phyloP scores from a whole-genome alignment of 1,140 invertebrate species.

The Daktulosphaira vitifoliae region DNA sequence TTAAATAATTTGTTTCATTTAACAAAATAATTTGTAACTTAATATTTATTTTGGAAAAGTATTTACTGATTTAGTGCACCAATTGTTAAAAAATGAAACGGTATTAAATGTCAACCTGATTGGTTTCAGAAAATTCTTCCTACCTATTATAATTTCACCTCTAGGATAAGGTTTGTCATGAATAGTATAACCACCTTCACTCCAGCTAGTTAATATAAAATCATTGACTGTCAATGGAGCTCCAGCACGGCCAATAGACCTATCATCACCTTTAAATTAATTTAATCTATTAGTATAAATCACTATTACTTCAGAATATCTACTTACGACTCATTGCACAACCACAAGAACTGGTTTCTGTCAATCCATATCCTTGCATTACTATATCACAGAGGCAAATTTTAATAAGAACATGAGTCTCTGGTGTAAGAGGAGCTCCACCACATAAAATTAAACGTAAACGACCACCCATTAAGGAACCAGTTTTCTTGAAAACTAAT shows the following conservation, averaged over 20 bases:
- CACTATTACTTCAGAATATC: neutral
- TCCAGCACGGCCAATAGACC: constrained; percentile 75
- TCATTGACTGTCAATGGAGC: constrained; percentile 78
- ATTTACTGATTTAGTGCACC: too few species aligned
- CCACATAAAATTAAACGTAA: constrained; percentile 81
- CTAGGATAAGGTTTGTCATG: constrained; percentile 83
- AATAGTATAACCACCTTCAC: constrained; percentile 85
- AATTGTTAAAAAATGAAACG: too few species aligned
- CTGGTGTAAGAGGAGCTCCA: constrained; percentile 89
- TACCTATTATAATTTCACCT: constrained; percentile 83
- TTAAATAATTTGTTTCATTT: too few species aligned
- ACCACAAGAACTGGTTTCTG: constrained; percentile 90
- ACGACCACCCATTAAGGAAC: constrained; percentile 73
- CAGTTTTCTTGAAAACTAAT: constrained; percentile 68
- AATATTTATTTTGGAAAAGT: too few species aligned
- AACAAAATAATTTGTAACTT: too few species aligned
- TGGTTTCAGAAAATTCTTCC: too few species aligned
- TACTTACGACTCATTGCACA: constrained; percentile 74
- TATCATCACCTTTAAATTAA: constrained; percentile 50
- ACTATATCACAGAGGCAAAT: constrained; percentile 84
- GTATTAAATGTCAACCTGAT: too few species aligned
- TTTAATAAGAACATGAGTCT: constrained; percentile 91
- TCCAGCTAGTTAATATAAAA: constrained; percentile 85
- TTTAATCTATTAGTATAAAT: neutral
- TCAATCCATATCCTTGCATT: constrained; percentile 92